Percentiles rank a stretch among this genome's conserved stretches.
Conservation (phyloP, 2,797 vertebrate species). For the Menidia menidia region DNA sequence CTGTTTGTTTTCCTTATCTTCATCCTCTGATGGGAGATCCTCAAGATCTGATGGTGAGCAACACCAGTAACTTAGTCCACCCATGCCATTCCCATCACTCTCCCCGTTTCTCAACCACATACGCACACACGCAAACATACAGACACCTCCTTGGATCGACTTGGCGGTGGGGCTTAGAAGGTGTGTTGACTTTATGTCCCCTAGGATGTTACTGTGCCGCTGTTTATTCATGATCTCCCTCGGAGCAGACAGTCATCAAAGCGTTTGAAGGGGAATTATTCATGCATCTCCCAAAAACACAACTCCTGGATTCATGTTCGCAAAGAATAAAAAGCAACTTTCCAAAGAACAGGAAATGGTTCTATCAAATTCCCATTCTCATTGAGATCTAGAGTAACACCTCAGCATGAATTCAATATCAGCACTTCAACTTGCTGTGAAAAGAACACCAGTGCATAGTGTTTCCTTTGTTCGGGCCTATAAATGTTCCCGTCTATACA, state of each 20-base stretch:
- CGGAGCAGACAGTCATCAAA: conserved; percentile 41
- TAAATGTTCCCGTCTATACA: conserved; percentile 51
- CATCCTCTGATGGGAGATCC: conserved; percentile 64
- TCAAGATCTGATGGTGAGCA: conserved; percentile 59
- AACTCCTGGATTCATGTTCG: conserved; percentile 31
- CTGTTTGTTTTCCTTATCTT: conserved; percentile 70
- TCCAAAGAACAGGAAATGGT: conserved; percentile 43
- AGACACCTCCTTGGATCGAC: conserved; percentile 15
- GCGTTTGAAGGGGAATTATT: conserved; percentile 40
- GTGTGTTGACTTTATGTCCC: conserved; percentile 53
- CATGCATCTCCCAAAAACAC: conserved; percentile 34
- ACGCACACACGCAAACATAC: conserved; percentile 15
- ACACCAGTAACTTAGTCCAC: conserved; percentile 40
- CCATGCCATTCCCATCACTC: background rate
- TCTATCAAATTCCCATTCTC: conserved; percentile 49
- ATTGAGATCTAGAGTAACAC: conserved; percentile 47
- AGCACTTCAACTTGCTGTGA: conserved; percentile 33
- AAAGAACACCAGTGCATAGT: conserved; percentile 50
- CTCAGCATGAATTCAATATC: conserved; percentile 51
- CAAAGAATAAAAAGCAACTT: conserved; percentile 42
- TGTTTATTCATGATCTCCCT: conserved; percentile 71
- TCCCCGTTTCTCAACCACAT: background rate
- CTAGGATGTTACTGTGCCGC: conserved; percentile 53
- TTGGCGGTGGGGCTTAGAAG: conserved; percentile 47
- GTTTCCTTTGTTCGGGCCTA: conserved; percentile 21